Evolutionary conservation across 2,797 vertebrate species (phyloP), one percentile per base, ranked within the genome.

Genomic region (Halcyon smyrnensis): DNA sequence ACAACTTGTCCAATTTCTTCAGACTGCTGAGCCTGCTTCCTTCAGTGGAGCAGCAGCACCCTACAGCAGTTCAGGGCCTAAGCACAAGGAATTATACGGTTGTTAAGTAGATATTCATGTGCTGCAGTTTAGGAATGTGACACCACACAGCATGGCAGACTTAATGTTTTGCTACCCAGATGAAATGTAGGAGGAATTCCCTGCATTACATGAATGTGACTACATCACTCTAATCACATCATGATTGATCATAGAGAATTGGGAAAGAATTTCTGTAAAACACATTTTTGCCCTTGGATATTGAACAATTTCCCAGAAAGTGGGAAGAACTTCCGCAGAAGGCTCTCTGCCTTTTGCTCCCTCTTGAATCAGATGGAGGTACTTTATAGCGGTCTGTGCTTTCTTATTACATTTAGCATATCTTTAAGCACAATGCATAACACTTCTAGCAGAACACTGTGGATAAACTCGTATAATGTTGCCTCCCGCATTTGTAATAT

Each of bases 21-120:
- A 54, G 24, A 60, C 0, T 1, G 2, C 43, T 17, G 17, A 64
- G 12, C 12, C 48, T 77, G 25, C 36, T 83, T 36, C 9, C 34
- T 48, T 60, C 59, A 68, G 45, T 46, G 39, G n/a, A 36, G 34
- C 36, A 70, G 53, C 9, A 79, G 21, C 14, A 60, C 15, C 5
- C 20, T 45, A 15, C 12, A 54, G 18, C 2, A 59, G 20, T 17
- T 68, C 53, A 45, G 45, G 21, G 15, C 10, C 21, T 68, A 85
- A 80, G 15, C 32, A 85, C 0, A 2, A 71, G 12, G 18, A 85
- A 43, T 39, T 74, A 32, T 0, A 6, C 2, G 0, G 0, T 21
- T 63, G 18, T 46, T 80, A 54, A 73, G 46, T 17, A 19, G 3
- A 2, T 36, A 30, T n/a, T 87, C n/a, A 51, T 41, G 46, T 14